Percentiles rank a stretch among this genome's conserved stretches.
Evolutionary conservation across 2,797 vertebrate species (phyloP).

Genomic region (Helostoma temminkii): DNA sequence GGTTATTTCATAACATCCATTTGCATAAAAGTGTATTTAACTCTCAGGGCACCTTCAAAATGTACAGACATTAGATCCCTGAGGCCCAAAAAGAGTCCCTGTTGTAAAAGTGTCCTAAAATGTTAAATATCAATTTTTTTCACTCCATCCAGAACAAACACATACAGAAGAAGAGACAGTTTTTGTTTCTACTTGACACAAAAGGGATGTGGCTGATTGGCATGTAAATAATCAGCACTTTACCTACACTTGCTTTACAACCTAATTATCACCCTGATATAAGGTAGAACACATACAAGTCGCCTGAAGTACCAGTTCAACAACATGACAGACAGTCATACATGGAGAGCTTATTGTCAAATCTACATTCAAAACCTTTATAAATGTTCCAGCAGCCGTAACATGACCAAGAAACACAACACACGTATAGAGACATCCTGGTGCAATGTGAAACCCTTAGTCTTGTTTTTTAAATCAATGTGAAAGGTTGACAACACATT

Average conservation of each 20-base stretch:
- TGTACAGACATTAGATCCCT: too few species aligned
- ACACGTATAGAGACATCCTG: neutral
- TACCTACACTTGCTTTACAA: neutral
- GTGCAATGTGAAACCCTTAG: neutral
- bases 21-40: too few species aligned
- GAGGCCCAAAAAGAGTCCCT: too few species aligned
- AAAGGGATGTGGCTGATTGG: neutral
- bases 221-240: neutral
- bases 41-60: too few species aligned
- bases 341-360: neutral
- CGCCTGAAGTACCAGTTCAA: neutral
- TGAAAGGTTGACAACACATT: neutral
- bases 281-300: conserved; percentile 16
- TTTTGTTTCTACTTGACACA: neutral
- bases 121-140: too few species aligned
- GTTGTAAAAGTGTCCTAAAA: too few species aligned
- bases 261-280: neutral
- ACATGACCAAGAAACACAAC: neutral
- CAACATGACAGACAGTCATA: neutral
- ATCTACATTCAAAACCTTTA: conserved; percentile 58
- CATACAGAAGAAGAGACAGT: neutral
- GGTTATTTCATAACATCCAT: too few species aligned
- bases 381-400: conserved; percentile 15
- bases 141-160: conserved; percentile 19
- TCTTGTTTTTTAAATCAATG: neutral